Base-by-base conservation (phyloP, 2,113 vertebrate genomes). In the Alligator sinensis region DNA sequence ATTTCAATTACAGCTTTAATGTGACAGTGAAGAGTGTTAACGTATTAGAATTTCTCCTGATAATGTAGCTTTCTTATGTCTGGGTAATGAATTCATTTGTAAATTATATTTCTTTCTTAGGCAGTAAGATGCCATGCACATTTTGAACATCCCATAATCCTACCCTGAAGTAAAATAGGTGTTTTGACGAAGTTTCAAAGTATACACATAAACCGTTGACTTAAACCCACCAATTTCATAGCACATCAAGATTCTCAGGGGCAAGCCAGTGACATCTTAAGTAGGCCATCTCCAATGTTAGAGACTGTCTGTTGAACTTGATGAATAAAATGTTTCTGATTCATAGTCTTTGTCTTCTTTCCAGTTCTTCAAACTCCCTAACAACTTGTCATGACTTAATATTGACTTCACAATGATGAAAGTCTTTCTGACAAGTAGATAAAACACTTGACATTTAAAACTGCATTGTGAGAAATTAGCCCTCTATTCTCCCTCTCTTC, bases 351-450 rank as follows among this genome's bases (percentile, higher is more conserved):
- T 90, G 47, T 86, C 81, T 90, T 84, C 64, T 91, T 94, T 90
- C 28, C 47, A 87, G 54, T 91, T 87, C 64, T 86, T 82, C 77
- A 72, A 12, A 6, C 19, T 82, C 19, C 57, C 62, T 61, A 95
- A 86, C 57, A 96, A 80, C 77, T 93, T 96, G 77, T 92, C 87
- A 94, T 93, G 92, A 91, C 61, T 92, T 94, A 88, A 62, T 92
- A 94, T 19, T 87, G 84, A 93, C 83, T 84, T 82, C 47, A 90
- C 62, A 63, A 22, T 68, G 27, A 95, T 64, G 7, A 94, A 91
- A 93, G 90, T 47, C 30, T 92, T 94, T 84, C 80, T 94, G 91
- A 95, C 34, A 92, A 70, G 30, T 85, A 92, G 72, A 94, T 88
- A 76, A 66, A 91, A 77, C 66, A 90, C 62, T 80, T 95, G 77